Evolutionary conservation across 2,797 vertebrate genomes (phyloP), one percentile per base, ranked within the genome.

Genomic region (Buceros bicornis): DNA sequence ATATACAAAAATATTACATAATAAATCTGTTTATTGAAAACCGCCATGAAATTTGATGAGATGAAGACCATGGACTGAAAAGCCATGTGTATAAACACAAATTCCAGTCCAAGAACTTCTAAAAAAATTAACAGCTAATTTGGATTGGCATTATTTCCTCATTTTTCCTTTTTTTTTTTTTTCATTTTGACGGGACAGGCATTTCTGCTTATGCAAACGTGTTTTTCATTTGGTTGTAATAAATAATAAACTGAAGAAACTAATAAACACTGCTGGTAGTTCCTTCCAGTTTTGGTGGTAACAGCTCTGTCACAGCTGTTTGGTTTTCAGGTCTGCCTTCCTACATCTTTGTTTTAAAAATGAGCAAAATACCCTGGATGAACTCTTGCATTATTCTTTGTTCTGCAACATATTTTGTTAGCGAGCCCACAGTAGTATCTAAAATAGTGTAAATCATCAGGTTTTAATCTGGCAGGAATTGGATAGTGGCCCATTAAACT

Each of bases 401-500:
- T 95, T 97, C 96, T 56, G 97, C 94, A 98, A 98, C 97, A 97
- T 96, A 73, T 97, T 98, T 98, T 98, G 96, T 82, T 98, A 97
- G 93, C 24, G 10, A 98, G 71, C 80, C 73, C 69, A 50, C 33
- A 66, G 85, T 96, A 96, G 96, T 97, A 98, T 97, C 97, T 97
- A 98, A 98, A 98, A 98, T 97, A 97, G 94, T 94, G 97, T 98
- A 98, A 98, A 98, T 98, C 98, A 98, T 98, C 98, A 98, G 97
- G 97, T 98, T 98, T 98, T 98, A 98, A 98, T 98, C 98, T 98
- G 98, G 98, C 98, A 98, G 97, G 97, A 98, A 98, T 98, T 98
- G 98, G 98, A 98, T 98, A 98, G 98, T 99, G 98, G 98, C 98
- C 98, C 98, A 99, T 99, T 99, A 99, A 99, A 98, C 98, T 98